Evolutionary conservation across 2,888 invertebrate genomes (phyloP).

Genomic region (Onthophagus sagittarius): DNA sequence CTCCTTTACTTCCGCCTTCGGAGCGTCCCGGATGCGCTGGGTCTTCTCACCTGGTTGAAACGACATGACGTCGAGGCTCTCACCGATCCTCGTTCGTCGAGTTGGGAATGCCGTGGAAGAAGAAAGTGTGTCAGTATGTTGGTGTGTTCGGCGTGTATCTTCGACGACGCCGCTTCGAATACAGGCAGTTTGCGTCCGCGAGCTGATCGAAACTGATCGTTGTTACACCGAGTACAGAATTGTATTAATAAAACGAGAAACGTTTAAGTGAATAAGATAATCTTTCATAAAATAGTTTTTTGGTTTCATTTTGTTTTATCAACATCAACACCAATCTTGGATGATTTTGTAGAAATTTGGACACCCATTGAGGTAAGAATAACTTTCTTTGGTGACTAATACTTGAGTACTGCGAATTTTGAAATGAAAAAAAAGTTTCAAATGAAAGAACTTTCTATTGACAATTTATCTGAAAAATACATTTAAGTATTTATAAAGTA

Average conservation of each 20-base stretch:
- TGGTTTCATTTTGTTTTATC: too few relatives aligned
- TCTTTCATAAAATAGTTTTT: neutral
- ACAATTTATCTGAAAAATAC: too few relatives aligned
- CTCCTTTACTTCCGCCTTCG: slow-evolving; percentile 17
- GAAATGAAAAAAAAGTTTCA: too few relatives aligned
- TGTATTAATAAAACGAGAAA: neutral
- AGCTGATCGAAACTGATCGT: neutral
- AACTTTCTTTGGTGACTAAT: too few relatives aligned
- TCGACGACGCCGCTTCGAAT: neutral
- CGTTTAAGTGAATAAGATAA: neutral
- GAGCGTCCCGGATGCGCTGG: slow-evolving; percentile 26
- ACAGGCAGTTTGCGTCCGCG: neutral
- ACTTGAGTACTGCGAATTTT: too few relatives aligned
- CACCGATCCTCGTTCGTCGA: slow-evolving; percentile 19
- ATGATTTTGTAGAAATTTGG: too few relatives aligned
- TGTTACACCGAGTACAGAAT: neutral
- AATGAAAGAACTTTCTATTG: too few relatives aligned
- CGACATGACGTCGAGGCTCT: slow-evolving; percentile 28
- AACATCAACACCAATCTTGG: too few relatives aligned
- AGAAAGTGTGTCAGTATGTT: slow-evolving; percentile 32
- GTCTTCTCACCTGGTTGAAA: slow-evolving; percentile 22
- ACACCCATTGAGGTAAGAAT: too few relatives aligned
- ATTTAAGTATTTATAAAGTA: neutral
- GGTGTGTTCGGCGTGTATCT: slow-evolving; percentile 17
- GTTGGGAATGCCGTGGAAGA: slow-evolving; percentile 24